Conservation (phyloP, 2,888 invertebrate species). For the Herminia tarsipennalis region DNA sequence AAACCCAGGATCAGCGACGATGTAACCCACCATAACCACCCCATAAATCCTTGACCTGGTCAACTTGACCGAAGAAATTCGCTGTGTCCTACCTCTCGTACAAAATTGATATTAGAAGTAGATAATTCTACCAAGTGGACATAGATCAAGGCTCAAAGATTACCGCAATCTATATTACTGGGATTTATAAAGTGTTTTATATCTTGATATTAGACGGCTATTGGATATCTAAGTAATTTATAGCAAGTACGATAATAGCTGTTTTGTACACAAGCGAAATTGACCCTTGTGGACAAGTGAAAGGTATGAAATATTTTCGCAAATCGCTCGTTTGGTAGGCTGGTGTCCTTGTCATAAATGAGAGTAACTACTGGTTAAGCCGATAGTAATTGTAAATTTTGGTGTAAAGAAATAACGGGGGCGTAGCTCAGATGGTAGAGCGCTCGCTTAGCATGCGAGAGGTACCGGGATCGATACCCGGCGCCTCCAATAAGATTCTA, state of each 20-base stretch:
- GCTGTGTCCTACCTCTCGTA: no score
- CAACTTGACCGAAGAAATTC: no score
- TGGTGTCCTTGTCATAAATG: slow-evolving; percentile 10
- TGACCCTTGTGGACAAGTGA: slow-evolving; percentile 23
- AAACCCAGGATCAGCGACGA: no score
- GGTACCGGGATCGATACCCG: slow-evolving; percentile 86
- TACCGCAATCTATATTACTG: slow-evolving; percentile 21
- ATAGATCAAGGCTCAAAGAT: slow-evolving; percentile 4
- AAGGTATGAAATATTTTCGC: slow-evolving; percentile 14
- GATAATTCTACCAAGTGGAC: background rate
- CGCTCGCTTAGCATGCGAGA: slow-evolving; percentile 86
- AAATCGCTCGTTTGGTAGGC: no score
- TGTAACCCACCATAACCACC: no score
- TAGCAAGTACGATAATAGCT: slow-evolving; percentile 21
- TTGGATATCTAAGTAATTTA: slow-evolving; percentile 26
- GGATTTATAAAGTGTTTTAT: slow-evolving; percentile 16
- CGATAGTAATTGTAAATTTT: background rate
- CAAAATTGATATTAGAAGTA: background rate
- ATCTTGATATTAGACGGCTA: slow-evolving; percentile 3
- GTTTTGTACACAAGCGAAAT: slow-evolving; percentile 7
- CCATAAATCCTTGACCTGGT: no score
- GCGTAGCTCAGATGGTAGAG: slow-evolving; percentile 86
- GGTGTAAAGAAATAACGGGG: slow-evolving; percentile 62
- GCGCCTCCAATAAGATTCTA: slow-evolving; percentile 84
- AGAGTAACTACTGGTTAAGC: background rate